Percentiles rank a stretch among this genome's conserved stretches.
Conservation (phyloP, 2,888 invertebrate species). For the Leptopilina myrica region DNA sequence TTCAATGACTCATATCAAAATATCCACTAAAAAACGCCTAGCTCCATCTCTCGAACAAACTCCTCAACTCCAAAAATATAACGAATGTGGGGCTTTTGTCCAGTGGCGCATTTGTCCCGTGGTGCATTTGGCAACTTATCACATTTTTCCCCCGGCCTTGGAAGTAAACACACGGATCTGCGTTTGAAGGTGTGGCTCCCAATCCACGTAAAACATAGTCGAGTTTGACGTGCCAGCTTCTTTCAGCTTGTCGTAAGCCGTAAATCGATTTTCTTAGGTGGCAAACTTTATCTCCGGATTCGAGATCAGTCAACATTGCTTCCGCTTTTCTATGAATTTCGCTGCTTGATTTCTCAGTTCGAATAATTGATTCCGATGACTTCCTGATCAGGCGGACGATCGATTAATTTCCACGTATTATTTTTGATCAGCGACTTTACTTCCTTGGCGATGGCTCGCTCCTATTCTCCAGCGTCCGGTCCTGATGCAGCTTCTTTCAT, state of each 20-base stretch:
- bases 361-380: constrained; percentile 16
- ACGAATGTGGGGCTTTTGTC: too few relatives aligned
- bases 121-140: too few relatives aligned
- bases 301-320: constrained; percentile 17
- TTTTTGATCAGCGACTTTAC: constrained; percentile 22
- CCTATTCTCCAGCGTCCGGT: constrained; percentile 39
- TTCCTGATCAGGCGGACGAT: constrained; percentile 35
- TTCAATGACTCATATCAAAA: too few relatives aligned
- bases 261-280: constrained; percentile 36
- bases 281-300: constrained; percentile 32
- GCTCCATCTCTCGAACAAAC: too few relatives aligned
- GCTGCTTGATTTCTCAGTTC: constrained; percentile 37
- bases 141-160: neutral
- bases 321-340: constrained; percentile 50
- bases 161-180: constrained; percentile 36
- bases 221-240: constrained; percentile 11
- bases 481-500: constrained; percentile 29
- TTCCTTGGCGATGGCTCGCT: constrained; percentile 34
- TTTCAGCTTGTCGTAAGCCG: constrained; percentile 19
- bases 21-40: too few relatives aligned
- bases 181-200: constrained; percentile 22
- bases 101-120: too few relatives aligned
- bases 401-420: constrained; percentile 40
- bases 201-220: constrained; percentile 16
- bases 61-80: too few relatives aligned